phyloP scores from a whole-genome alignment of 2,797 vertebrate genomes.

The Echiichthys vipera region DNA sequence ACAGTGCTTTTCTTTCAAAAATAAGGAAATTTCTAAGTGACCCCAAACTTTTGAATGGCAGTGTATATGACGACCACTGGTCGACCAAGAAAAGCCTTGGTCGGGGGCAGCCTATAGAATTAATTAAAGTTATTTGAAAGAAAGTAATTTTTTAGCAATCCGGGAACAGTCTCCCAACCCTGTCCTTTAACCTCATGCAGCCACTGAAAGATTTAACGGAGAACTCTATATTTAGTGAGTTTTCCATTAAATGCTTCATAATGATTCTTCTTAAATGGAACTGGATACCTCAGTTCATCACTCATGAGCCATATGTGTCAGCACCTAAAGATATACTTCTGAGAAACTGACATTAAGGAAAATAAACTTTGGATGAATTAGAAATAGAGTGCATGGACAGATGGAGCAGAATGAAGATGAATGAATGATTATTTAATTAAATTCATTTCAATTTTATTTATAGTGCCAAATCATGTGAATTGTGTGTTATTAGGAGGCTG shows the following conservation, averaged over 20 bases:
- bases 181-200: conserved; percentile 30
- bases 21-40: too few relatives aligned
- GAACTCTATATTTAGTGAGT: conserved; percentile 42
- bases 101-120: too few relatives aligned
- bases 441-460: too few relatives aligned
- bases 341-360: conserved; percentile 27
- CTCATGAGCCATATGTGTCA: conserved; percentile 33
- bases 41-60: too few relatives aligned
- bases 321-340: conserved; percentile 26
- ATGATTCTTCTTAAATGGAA: conserved; percentile 51
- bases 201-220: conserved; percentile 43
- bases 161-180: conserved; percentile 34
- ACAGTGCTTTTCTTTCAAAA: too few relatives aligned
- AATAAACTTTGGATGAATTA: conserved; percentile 36
- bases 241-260: conserved; percentile 54
- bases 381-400: background rate
- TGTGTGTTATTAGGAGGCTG: background rate
- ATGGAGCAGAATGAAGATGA: too few relatives aligned
- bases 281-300: conserved; percentile 43
- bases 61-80: too few relatives aligned
- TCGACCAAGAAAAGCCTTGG: too few relatives aligned
- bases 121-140: conserved; percentile 62
- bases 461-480: too few relatives aligned
- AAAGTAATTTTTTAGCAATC: conserved; percentile 49
- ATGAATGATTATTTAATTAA: too few relatives aligned